These are phyloP conservation scores for Acropternis orthonyx DNA, from an alignment of 2,797 vertebrate genomes.

Conservation along the genomic window DNA sequence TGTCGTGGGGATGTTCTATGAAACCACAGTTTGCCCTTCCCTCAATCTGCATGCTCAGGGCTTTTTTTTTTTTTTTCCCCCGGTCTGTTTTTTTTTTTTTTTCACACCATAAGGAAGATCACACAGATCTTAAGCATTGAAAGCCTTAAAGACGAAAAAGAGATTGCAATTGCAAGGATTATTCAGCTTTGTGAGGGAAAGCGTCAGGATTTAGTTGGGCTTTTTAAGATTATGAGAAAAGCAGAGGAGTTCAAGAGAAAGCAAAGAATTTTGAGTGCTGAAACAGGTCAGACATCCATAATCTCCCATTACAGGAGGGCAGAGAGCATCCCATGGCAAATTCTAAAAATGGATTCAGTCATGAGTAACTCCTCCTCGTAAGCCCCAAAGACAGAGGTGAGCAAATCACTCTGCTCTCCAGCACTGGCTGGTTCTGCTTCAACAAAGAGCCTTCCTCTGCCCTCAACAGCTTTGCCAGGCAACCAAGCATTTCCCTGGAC, in stretches of 20 bases:
- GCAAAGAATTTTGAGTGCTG: not conserved
- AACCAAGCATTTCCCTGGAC: not conserved
- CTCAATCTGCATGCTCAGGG: constrained; percentile 7
- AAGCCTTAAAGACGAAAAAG: not conserved
- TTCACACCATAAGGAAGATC: not conserved
- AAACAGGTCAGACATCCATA: not conserved
- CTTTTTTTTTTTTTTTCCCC: not conserved
- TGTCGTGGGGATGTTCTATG: not conserved
- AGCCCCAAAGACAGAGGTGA: not conserved
- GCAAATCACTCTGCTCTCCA: not conserved
- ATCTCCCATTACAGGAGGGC: not conserved
- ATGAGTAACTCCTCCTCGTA: not conserved
- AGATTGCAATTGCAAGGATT: not conserved
- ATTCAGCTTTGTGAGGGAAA: constrained; percentile 16
- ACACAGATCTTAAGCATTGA: not conserved
- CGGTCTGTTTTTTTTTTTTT: not conserved
- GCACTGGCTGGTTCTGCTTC: not conserved
- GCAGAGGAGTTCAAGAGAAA: constrained; percentile 15
- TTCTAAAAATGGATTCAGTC: not conserved
- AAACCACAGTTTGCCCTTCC: constrained; percentile 22
- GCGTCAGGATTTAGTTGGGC: not conserved
- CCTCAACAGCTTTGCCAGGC: not conserved
- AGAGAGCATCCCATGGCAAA: constrained; percentile 7
- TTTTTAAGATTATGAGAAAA: constrained; percentile 34
- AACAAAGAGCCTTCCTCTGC: not conserved